A percentile compares a stretch with the other conserved stretches of the same genome.
Conservation (phyloP, 2,888 invertebrate species). For the Crocallis elinguaria region DNA sequence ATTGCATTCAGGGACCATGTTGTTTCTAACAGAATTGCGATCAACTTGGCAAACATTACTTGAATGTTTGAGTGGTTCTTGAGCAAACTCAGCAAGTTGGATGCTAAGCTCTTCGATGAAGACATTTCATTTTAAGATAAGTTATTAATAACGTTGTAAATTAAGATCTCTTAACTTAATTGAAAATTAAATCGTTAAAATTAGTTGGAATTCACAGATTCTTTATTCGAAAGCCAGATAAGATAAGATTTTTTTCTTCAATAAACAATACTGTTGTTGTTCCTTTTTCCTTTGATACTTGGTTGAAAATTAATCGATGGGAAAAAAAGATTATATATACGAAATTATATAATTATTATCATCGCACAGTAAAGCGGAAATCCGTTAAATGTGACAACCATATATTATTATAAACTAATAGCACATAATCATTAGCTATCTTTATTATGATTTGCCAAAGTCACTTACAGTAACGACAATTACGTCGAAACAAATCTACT, state of each 20-base stretch:
- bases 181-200: background rate
- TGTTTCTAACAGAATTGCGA: slow-evolving; percentile 74
- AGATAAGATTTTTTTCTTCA: no score
- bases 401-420: slow-evolving; percentile 16
- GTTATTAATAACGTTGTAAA: slow-evolving; percentile 9
- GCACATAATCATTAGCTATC: slow-evolving; percentile 9
- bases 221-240: no score
- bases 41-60: slow-evolving; percentile 72
- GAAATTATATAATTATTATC: no score
- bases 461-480: background rate
- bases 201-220: no score
- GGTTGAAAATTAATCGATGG: no score
- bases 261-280: no score
- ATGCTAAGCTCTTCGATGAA: slow-evolving; percentile 31
- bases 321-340: no score
- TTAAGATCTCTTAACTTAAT: slow-evolving; percentile 4
- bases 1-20: slow-evolving; percentile 69
- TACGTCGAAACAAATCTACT: background rate
- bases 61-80: slow-evolving; percentile 64
- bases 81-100: slow-evolving; percentile 25
- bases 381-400: slow-evolving; percentile 1
- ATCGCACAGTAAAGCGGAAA: slow-evolving; percentile 4
- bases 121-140: slow-evolving; percentile 21
- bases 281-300: no score
- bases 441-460: slow-evolving; percentile 10